Evolutionary conservation across 2,888 invertebrate species (phyloP).

Genomic region (Philonicus albiceps): DNA sequence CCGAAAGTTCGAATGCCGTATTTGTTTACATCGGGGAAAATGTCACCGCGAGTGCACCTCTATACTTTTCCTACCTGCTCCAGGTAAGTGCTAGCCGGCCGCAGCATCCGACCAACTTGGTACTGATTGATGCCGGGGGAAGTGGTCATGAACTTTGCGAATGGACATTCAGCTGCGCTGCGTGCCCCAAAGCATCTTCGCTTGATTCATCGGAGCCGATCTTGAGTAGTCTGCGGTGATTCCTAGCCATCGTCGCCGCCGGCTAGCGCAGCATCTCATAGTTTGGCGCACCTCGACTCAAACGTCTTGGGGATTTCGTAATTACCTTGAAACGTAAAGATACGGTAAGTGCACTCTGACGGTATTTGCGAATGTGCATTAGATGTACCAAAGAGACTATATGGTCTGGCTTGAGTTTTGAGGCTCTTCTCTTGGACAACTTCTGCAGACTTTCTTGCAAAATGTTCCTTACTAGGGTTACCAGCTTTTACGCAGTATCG

Average conservation of each 20-base stretch:
- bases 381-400: background rate
- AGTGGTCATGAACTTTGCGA: constrained; percentile 32
- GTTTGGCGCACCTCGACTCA: background rate
- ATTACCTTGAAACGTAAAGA: constrained; percentile 26
- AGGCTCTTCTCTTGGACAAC: background rate
- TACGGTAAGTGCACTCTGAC: background rate
- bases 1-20: background rate
- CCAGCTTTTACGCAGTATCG: too few species aligned
- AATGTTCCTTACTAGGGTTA: background rate
- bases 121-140: background rate
- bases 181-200: background rate
- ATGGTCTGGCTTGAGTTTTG: background rate
- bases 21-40: constrained; percentile 30
- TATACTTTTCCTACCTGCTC: background rate
- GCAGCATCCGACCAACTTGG: background rate
- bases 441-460: background rate
- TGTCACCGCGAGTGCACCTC: background rate
- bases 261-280: background rate
- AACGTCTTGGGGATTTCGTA: background rate
- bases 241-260: background rate
- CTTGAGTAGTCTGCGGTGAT: background rate
- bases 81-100: background rate
- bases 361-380: background rate
- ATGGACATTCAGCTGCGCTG: constrained; percentile 13
- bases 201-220: background rate